A percentile compares a stretch with the other conserved stretches of the same genome.
phyloP scores from a whole-genome alignment of 2,113 vertebrate genomes.

The Salvelinus sp. region DNA sequence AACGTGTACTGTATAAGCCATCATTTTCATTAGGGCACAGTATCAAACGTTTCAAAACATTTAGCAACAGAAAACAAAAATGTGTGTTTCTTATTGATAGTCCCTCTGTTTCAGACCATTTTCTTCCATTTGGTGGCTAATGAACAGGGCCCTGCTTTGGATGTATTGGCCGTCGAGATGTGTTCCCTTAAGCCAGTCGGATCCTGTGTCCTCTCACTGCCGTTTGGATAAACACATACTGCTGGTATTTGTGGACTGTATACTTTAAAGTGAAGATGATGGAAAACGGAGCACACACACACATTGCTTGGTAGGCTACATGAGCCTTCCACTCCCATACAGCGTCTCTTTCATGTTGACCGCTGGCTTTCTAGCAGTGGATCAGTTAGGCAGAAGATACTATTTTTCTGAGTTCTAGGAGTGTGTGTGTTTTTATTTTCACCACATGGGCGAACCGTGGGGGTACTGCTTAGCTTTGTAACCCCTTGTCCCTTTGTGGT shows the following conservation, averaged over 20 bases:
- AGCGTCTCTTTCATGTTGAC: neutral
- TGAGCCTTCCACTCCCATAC: neutral
- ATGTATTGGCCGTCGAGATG: neutral
- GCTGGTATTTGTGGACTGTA: constrained; percentile 2
- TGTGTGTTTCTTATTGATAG: too few relatives aligned
- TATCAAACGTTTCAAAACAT: too few relatives aligned
- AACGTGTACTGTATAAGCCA: constrained; percentile 34
- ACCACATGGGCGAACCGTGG: neutral
- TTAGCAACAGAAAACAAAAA: too few relatives aligned
- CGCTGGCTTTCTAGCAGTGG: neutral
- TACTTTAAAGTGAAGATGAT: neutral
- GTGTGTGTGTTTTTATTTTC: neutral
- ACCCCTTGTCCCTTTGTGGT: neutral
- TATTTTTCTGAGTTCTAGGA: neutral
- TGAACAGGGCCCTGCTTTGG: neutral
- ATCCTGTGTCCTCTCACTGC: constrained; percentile 14
- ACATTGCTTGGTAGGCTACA: neutral
- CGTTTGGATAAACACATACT: constrained; percentile 16
- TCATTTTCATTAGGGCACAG: neutral
- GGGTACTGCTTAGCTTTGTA: neutral
- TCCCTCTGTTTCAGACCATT: too few relatives aligned
- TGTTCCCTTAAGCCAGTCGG: constrained; percentile 18
- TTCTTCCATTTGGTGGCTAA: too few relatives aligned
- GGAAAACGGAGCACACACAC: constrained; percentile 7
- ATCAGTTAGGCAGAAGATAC: constrained; percentile 9